Percentiles rank a stretch among this genome's conserved stretches.
Conservation (phyloP, 2,888 invertebrate genomes). For the Chrysolina americana region DNA sequence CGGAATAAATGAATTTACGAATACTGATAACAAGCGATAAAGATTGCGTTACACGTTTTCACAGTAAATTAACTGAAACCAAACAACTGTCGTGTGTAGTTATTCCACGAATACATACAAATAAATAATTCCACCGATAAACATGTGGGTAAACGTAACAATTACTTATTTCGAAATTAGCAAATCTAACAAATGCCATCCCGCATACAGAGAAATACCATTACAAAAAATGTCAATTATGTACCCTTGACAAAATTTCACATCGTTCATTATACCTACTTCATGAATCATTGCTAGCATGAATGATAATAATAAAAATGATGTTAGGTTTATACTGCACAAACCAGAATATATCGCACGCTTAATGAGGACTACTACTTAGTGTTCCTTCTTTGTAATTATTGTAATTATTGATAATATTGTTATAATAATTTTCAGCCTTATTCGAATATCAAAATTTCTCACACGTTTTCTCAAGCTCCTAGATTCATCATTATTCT, state of each 20-base stretch:
- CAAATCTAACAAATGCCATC: background rate
- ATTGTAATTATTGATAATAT: too few species aligned
- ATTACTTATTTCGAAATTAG: background rate
- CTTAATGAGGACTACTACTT: too few species aligned
- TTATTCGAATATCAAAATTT: too few species aligned
- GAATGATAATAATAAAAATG: too few species aligned
- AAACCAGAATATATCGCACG: too few species aligned
- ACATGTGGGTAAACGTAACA: background rate
- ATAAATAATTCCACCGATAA: conserved; percentile 6
- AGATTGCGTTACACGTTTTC: background rate
- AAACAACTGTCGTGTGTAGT: background rate
- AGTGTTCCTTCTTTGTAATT: too few species aligned
- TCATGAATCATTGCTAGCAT: background rate
- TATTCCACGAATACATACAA: background rate
- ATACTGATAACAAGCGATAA: background rate
- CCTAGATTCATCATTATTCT: too few species aligned
- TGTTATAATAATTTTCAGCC: too few species aligned
- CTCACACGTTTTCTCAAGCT: too few species aligned
- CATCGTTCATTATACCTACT: background rate
- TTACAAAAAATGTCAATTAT: background rate
- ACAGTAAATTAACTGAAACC: background rate
- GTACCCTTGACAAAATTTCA: background rate
- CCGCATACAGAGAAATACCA: conserved; percentile 12
- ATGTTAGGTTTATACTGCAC: too few species aligned
- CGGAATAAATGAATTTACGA: background rate